Conservation (phyloP, 2,888 invertebrate genomes). For the Leptopilina myrica region DNA sequence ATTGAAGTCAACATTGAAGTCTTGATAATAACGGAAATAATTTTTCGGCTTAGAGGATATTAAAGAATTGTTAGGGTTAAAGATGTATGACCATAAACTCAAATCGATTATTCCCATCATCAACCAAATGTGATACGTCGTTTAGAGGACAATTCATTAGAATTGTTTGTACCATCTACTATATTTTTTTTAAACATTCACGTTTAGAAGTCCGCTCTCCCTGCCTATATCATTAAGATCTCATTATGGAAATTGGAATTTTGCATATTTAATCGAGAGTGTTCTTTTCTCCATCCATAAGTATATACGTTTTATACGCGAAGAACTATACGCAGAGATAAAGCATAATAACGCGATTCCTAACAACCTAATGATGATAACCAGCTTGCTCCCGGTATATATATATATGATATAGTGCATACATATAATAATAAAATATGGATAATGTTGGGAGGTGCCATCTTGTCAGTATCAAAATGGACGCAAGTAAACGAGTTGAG, state of each 20-base stretch:
- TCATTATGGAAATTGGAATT: slow-evolving; percentile 75
- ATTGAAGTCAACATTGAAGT: no score
- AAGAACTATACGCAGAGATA: slow-evolving; percentile 69
- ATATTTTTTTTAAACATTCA: slow-evolving; percentile 23
- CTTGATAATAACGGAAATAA: no score
- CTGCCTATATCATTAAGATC: slow-evolving; percentile 71
- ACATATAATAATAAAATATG: slow-evolving; percentile 64
- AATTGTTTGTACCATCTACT: neutral
- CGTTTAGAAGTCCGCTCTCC: slow-evolving; percentile 47
- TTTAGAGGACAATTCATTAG: slow-evolving; percentile 44
- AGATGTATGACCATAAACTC: no score
- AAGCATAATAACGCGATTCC: slow-evolving; percentile 75
- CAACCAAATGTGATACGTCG: slow-evolving; percentile 14
- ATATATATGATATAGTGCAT: slow-evolving; percentile 58
- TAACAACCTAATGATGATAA: slow-evolving; percentile 76
- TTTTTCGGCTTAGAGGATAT: no score
- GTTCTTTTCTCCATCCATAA: slow-evolving; percentile 58
- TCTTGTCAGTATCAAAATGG: slow-evolving; percentile 68
- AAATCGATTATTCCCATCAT: neutral
- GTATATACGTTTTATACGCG: slow-evolving; percentile 59
- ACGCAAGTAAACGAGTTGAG: slow-evolving; percentile 53
- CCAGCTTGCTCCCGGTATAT: slow-evolving; percentile 71
- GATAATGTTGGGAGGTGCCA: slow-evolving; percentile 72
- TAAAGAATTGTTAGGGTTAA: no score
- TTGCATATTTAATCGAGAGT: slow-evolving; percentile 73